A percentile compares a stretch with the other conserved stretches of the same genome.
These are phyloP conservation scores for Apamea anceps DNA, from an alignment of 2,888 invertebrate species.

Conservation along the genomic window DNA sequence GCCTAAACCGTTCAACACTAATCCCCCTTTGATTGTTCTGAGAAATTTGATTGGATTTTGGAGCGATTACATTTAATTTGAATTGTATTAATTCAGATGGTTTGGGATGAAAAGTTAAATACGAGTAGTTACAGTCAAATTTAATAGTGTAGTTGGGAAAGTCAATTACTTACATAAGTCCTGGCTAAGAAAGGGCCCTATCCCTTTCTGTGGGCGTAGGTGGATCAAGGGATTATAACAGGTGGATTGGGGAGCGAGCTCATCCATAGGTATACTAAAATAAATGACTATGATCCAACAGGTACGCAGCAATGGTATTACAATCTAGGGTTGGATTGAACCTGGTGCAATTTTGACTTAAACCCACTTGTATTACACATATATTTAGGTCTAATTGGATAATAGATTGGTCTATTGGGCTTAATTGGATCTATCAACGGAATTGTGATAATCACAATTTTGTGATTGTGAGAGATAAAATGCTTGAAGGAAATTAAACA, in stretches of 20 bases:
- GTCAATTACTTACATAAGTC: constrained; percentile 43
- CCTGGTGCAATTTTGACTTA: background rate
- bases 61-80: constrained; percentile 51
- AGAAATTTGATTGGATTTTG: constrained; percentile 52
- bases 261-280: background rate
- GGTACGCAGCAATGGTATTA: constrained; percentile 1
- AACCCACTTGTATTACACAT: background rate
- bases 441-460: background rate
- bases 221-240: constrained; percentile 40
- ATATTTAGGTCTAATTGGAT: background rate
- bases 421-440: background rate
- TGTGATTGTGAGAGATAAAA: no score
- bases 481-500: background rate
- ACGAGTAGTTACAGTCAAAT: constrained; percentile 35
- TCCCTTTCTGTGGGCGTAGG: constrained; percentile 24
- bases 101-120: constrained; percentile 56
- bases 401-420: no score
- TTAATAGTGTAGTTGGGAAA: constrained; percentile 26
- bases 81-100: constrained; percentile 55
- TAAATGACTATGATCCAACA: constrained; percentile 6
- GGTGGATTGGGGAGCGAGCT: background rate
- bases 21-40: constrained; percentile 38
- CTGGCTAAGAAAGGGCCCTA: constrained; percentile 31
- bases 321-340: background rate
- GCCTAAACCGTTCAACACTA: constrained; percentile 30